Evolutionary conservation across 2,888 invertebrate genomes (phyloP), one percentile per base, ranked within the genome.

Genomic region (Epinotia ramella): DNA sequence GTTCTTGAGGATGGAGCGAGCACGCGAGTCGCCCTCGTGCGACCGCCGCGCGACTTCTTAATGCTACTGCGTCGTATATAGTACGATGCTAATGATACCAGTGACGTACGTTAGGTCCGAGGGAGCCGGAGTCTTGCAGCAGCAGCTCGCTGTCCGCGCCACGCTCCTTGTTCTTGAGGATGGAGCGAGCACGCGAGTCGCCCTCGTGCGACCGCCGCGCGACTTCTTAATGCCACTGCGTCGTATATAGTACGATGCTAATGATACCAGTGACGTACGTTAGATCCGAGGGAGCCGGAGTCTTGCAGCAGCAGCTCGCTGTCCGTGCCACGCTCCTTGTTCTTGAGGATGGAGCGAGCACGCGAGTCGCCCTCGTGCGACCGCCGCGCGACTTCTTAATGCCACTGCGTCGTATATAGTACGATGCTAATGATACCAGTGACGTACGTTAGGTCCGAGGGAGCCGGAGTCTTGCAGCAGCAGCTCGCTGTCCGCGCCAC

Each of bases 141-240:
- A 95, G 90, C 80, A 93, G 87, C 84, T 95, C 95, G 84, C 95
- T 95, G 87, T 95, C 95, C n/a, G 95, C 95, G 78, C 95, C 95
- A 77, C 93, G 90, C 87, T 95, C 95, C 85, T 95, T 94, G 84
- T 95, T 95, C 87, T 95, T 95, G 80, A 95, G 92, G 78, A 95
- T 95, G 77, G 94, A 94, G 57, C 95, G 92, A 46, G 94, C 90
- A 57, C 94, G 90, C 49, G 93, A 90, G 83, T 95, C 95, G 77
- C 91, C 84, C 79, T 94, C 94, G 76, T 86, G 81, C 78, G 91
- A 87, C 84, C 81, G 79, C 90, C 87, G 62, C 93, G 90, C 81
- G 94, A 93, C 81, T 88, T 93, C 33, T 33, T 33, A 33, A 0
- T 33, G 40, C 40, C 40, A 1, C 40, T 40, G 40, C 40, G 40